Conservation (phyloP, 2,113 vertebrate species). For the Fregetta grallaria region DNA sequence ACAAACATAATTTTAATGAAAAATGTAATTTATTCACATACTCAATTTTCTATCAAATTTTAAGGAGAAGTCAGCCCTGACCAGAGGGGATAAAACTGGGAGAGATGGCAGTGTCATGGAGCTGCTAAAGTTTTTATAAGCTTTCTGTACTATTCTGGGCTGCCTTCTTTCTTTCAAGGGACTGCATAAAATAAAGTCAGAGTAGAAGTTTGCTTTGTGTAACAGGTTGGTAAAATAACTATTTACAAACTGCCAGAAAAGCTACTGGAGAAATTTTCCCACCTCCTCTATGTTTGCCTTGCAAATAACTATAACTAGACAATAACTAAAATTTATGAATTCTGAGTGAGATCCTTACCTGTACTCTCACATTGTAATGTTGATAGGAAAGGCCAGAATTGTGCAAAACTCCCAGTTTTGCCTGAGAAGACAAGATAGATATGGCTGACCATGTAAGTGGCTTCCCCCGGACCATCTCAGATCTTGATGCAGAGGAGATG, state of each 20-base stretch:
- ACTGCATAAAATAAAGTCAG: background rate
- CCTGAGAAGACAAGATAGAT: background rate
- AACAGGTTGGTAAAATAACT: background rate
- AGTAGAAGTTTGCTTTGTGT: background rate
- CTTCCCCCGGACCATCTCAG: background rate
- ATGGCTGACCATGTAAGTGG: background rate
- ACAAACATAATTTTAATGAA: background rate
- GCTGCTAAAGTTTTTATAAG: background rate
- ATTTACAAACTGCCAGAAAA: background rate
- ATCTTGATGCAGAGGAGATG: background rate
- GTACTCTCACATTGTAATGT: background rate
- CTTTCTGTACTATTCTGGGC: background rate
- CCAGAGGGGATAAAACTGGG: background rate
- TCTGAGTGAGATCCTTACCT: background rate
- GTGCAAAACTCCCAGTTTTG: background rate
- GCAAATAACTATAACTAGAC: background rate
- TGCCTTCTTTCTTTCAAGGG: background rate
- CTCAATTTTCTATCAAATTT: background rate
- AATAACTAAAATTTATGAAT: background rate
- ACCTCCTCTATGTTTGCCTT: background rate
- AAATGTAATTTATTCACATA: background rate
- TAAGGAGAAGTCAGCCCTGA: background rate
- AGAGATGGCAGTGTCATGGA: background rate
- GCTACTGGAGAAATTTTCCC: background rate
- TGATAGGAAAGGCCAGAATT: background rate